These are phyloP conservation scores for Melieria crassipennis DNA, from an alignment of 2,888 invertebrate genomes.

Conservation along the genomic window DNA sequence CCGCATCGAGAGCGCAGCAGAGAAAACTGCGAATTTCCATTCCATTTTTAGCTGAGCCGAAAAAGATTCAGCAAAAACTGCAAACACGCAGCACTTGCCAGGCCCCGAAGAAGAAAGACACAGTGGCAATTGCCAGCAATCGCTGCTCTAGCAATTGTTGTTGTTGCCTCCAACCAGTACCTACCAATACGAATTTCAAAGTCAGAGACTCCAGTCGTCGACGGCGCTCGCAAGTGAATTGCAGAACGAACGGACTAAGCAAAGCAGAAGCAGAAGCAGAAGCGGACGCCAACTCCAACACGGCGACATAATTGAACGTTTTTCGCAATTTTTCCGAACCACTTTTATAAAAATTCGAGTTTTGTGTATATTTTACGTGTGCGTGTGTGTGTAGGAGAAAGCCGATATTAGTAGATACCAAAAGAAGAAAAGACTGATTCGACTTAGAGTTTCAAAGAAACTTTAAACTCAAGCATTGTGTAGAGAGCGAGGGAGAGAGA, in stretches of 20 bases:
- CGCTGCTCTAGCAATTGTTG: no score
- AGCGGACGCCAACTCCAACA: background rate
- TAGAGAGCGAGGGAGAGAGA: background rate
- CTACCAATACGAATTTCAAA: no score
- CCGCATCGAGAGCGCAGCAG: conserved; percentile 5
- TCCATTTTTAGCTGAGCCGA: conserved; percentile 1
- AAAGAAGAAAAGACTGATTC: conserved; percentile 41
- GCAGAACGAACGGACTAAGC: conserved; percentile 3
- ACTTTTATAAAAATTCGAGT: no score
- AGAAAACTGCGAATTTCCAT: conserved; percentile 1
- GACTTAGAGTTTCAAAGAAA: conserved; percentile 33
- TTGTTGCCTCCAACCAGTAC: no score
- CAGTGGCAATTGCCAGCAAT: background rate
- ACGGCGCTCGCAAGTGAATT: conserved; percentile 21
- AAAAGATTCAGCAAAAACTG: background rate
- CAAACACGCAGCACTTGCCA: background rate
- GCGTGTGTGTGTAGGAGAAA: no score
- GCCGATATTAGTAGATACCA: background rate
- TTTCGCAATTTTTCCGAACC: no score
- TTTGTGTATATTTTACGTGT: no score
- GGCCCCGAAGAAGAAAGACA: background rate
- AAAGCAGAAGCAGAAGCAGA: background rate
- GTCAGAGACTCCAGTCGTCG: conserved; percentile 4
- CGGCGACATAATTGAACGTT: background rate
- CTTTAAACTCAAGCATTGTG: conserved; percentile 21